phyloP scores from a whole-genome alignment of 2,113 vertebrate species.

The Apteryx mantelli region DNA sequence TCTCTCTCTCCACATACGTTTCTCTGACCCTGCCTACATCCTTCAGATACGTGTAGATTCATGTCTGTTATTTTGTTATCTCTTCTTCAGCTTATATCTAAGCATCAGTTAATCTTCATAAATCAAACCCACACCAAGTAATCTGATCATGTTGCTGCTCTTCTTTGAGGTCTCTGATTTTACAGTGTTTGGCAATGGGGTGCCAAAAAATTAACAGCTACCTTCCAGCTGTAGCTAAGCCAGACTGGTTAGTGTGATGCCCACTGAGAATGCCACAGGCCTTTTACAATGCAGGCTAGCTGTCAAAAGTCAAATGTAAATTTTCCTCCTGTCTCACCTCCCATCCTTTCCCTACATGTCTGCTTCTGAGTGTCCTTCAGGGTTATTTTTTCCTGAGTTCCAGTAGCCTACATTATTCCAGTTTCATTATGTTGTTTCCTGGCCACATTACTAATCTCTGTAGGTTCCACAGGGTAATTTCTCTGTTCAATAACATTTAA shows the following conservation, averaged over 20 bases:
- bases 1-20: background rate
- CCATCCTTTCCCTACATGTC: background rate
- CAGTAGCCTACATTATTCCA: background rate
- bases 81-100: background rate
- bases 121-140: constrained; percentile 6
- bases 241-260: background rate
- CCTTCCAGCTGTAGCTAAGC: background rate
- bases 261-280: background rate
- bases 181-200: background rate
- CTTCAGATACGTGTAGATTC: constrained; percentile 8
- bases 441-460: background rate
- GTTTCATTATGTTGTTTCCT: background rate
- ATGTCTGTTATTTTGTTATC: constrained; percentile 24
- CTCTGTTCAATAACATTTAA: background rate
- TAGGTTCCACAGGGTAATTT: background rate
- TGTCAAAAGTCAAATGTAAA: background rate
- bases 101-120: background rate
- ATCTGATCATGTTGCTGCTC: background rate
- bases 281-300: background rate
- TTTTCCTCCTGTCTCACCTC: background rate
- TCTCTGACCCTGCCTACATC: background rate
- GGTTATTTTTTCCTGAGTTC: background rate
- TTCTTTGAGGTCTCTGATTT: constrained; percentile 27
- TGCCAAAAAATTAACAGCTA: background rate
- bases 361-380: background rate